Percentiles rank a stretch among this genome's conserved stretches.
Evolutionary conservation across 1,140 invertebrate species (phyloP).

Genomic region (Charaxes varanes): DNA sequence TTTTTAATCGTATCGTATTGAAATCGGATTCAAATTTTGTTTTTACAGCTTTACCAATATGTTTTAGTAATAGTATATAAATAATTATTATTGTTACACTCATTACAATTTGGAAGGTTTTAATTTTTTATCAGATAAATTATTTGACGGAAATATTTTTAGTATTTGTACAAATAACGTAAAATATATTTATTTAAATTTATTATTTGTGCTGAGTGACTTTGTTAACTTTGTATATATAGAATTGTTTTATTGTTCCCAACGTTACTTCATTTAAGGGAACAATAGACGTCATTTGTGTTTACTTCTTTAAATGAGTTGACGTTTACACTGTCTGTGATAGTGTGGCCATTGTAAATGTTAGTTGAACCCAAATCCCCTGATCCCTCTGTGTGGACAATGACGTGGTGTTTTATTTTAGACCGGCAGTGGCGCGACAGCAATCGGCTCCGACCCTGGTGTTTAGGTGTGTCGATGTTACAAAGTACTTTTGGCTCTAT

Average conservation of each 20-base stretch:
- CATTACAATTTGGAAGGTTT: too few species aligned
- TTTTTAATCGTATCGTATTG: too few species aligned
- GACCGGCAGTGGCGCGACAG: slow-evolving; percentile 73
- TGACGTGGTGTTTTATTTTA: slow-evolving; percentile 71
- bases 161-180: background rate
- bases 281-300: too few species aligned
- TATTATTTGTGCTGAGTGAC: background rate
- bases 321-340: slow-evolving; percentile 1
- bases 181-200: background rate
- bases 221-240: too few species aligned
- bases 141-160: background rate
- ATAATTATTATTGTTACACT: too few species aligned
- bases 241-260: background rate
- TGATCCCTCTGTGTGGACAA: slow-evolving; percentile 39
- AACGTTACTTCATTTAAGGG: slow-evolving; percentile 9
- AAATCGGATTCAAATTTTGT: too few species aligned
- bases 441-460: slow-evolving; percentile 73
- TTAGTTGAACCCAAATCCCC: slow-evolving; percentile 14
- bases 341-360: slow-evolving; percentile 3
- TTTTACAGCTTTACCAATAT: too few species aligned
- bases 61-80: too few species aligned
- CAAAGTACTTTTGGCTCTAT: slow-evolving; percentile 42
- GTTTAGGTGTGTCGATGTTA: slow-evolving; percentile 75
- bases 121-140: too few species aligned
- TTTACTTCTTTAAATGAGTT: slow-evolving; percentile 8